phyloP scores from a whole-genome alignment of 1,140 invertebrate species.

The Tenebrio molitor region DNA sequence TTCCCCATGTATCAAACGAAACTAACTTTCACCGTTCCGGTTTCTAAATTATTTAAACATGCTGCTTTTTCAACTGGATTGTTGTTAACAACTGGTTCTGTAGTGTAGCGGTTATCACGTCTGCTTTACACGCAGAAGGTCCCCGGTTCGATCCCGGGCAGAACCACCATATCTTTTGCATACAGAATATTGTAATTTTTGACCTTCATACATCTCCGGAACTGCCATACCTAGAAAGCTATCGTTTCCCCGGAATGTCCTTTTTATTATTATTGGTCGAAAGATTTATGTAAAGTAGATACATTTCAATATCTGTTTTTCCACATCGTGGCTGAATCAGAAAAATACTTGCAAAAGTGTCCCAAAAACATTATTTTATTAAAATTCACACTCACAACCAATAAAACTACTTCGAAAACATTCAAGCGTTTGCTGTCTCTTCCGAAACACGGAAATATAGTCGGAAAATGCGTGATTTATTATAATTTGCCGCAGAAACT shows the following conservation, averaged over 20 bases:
- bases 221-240: neutral
- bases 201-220: neutral
- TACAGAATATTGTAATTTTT: neutral
- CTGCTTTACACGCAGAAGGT: slow-evolving; percentile 85
- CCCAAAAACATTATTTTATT: no score
- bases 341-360: no score
- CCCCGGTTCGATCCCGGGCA: slow-evolving; percentile 85
- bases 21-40: no score
- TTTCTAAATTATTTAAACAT: neutral
- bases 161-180: slow-evolving; percentile 69
- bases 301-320: neutral
- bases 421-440: no score
- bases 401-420: no score
- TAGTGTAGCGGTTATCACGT: slow-evolving; percentile 78
- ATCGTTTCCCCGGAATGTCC: neutral
- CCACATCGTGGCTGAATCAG: no score
- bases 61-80: neutral
- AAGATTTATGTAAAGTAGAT: neutral
- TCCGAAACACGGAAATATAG: no score
- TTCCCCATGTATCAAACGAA: no score
- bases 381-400: no score
- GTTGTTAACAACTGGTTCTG: slow-evolving; percentile 65
- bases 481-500: no score
- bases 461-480: no score
- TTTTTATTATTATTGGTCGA: neutral